phyloP scores from a whole-genome alignment of 1,140 invertebrate species.

The Ctenoplectra terminalis region DNA sequence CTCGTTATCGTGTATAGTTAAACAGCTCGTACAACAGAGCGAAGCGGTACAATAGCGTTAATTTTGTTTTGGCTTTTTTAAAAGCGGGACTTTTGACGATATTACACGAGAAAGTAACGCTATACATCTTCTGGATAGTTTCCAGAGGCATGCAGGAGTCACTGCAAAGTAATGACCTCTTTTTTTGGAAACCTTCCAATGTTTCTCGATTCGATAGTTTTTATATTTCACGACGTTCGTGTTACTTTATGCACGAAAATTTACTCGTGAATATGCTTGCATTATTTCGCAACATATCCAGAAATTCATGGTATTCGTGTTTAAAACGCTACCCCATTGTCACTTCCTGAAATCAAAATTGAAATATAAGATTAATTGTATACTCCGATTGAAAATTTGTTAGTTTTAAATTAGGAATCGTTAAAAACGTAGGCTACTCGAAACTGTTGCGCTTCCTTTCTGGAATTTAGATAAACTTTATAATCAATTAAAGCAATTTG shows the following conservation, averaged over 20 bases:
- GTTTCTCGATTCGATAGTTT: slow-evolving; percentile 39
- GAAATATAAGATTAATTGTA: not conserved
- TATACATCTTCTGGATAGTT: slow-evolving; percentile 48
- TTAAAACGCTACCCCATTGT: not conserved
- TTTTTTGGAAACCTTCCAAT: slow-evolving; percentile 55
- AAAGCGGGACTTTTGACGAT: slow-evolving; percentile 12
- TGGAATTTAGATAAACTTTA: not conserved
- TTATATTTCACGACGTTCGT: slow-evolving; percentile 5
- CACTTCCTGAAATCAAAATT: not conserved
- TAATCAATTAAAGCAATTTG: slow-evolving; percentile 10
- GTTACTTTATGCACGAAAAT: slow-evolving; percentile 26
- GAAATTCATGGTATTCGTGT: not conserved
- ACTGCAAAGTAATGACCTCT: slow-evolving; percentile 53
- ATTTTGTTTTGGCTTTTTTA: slow-evolving; percentile 31
- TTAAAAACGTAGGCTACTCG: not conserved
- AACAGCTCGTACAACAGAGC: not conserved
- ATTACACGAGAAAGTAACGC: slow-evolving; percentile 14
- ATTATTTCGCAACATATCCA: not conserved
- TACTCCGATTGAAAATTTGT: not conserved
- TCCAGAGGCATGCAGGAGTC: slow-evolving; percentile 46
- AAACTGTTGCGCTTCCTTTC: not conserved
- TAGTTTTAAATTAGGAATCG: not conserved
- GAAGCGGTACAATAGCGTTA: not conserved
- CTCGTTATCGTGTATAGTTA: not conserved
- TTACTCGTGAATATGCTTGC: not conserved